Conservation (phyloP, 1,140 invertebrate species). For the Lucilia cuprina region DNA sequence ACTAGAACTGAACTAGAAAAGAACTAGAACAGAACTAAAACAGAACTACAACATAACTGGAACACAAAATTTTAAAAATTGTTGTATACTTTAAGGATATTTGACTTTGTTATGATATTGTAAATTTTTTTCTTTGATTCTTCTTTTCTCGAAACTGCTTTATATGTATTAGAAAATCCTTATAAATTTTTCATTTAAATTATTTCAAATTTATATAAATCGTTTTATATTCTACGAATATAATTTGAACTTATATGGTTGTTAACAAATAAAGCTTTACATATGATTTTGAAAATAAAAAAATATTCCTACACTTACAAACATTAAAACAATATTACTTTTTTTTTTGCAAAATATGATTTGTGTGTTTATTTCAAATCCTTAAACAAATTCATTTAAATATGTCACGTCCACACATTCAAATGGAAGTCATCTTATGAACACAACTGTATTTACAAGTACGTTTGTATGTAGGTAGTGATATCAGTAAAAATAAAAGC, state of each 20-base stretch:
- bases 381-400: slow-evolving; percentile 27
- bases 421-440: slow-evolving; percentile 18
- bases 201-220: slow-evolving; percentile 2
- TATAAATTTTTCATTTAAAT: slow-evolving; percentile 13
- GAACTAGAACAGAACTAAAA: too few species aligned
- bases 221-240: background rate
- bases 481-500: background rate
- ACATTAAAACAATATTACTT: background rate
- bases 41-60: too few species aligned
- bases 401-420: slow-evolving; percentile 34
- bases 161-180: background rate
- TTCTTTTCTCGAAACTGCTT: background rate
- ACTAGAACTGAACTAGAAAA: too few species aligned
- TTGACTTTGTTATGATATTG: background rate
- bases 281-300: background rate
- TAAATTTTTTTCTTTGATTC: background rate
- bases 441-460: background rate
- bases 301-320: background rate
- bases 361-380: slow-evolving; percentile 9
- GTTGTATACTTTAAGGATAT: background rate
- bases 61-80: too few species aligned
- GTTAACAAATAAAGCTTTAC: slow-evolving; percentile 9
- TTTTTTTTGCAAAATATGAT: background rate
- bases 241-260: background rate
- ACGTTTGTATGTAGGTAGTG: too few species aligned